Evolutionary conservation across 2,797 vertebrate genomes (phyloP), one percentile per base, ranked within the genome.

Genomic region (Anolis apletophallus): DNA sequence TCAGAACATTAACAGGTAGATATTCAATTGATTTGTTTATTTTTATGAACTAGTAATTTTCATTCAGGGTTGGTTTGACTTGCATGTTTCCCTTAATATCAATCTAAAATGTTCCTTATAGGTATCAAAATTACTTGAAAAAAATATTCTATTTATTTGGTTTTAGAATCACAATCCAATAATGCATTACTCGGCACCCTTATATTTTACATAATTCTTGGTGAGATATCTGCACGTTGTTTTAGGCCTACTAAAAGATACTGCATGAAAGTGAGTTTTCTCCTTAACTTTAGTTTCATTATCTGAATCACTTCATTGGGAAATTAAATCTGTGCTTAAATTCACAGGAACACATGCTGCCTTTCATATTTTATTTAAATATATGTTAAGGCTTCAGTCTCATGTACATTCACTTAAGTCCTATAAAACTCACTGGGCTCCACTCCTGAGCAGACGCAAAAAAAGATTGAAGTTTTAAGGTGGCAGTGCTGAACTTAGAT

Each of bases 1-100:
- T 86, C 81, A 94, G 93, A 94, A 91, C 71, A 83, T 90, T 81
- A 91, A 85, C n/a, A n/a, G n/a, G n/a, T n/a, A n/a, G n/a, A n/a
- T n/a, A 91, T 95, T 87, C 81, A 71, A 91, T 73, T 86, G 72
- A 80, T 90, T 79, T 83, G 79, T 68, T 85, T 85, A 89, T 85
- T 89, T 1, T 32, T 90, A 84, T 78, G 80, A 87, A 52, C 83
- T 91, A 91, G 91, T 69, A 91, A 77, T 82, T 82, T 87, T 91
- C 26, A 88, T 54, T 77, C 85, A 88, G 61, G 29, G 86, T 17
- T 26, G 79, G 84, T 85, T 90, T 87, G 83, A 26, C n/a, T 91
- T 68, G 92, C 82, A 90, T 82, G 92, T 93, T 83, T 57, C 6
- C 83, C 83, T 68, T 64, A 34, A 46, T 87, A 78, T 74, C 75